phyloP scores from a whole-genome alignment of 2,113 vertebrate genomes.

The Paradisaea rubra region DNA sequence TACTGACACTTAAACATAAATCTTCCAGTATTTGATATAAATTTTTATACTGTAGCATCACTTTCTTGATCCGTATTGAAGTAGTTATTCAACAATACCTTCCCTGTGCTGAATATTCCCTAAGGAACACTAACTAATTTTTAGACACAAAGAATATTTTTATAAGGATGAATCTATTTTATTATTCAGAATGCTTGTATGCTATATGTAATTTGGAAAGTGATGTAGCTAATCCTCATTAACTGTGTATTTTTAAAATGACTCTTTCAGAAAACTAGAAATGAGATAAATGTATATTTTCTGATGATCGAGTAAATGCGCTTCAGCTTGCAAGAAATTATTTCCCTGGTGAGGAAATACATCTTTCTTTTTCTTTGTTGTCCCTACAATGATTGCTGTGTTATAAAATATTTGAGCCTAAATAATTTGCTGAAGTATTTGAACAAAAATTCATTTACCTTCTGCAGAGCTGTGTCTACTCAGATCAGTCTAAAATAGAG shows the following conservation, averaged over 20 bases:
- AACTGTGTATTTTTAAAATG: background rate
- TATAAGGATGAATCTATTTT: background rate
- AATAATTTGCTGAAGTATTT: background rate
- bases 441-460: background rate
- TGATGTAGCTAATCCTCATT: background rate
- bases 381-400: background rate
- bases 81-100: background rate
- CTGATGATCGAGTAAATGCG: background rate
- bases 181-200: background rate
- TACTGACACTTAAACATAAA: background rate
- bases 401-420: background rate
- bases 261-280: background rate
- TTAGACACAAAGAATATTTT: background rate
- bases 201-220: background rate
- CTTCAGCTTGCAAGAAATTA: background rate
- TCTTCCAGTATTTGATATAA: background rate
- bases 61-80: background rate
- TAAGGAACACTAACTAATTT: background rate
- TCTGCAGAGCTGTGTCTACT: background rate
- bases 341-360: background rate
- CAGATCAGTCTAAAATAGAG: background rate
- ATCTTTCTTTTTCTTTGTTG: background rate
- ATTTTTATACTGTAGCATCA: background rate
- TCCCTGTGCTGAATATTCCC: background rate
- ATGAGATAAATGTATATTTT: background rate